These are phyloP conservation scores for Sebastiscus tertius DNA, from an alignment of 2,797 vertebrate species.

Conservation along the genomic window DNA sequence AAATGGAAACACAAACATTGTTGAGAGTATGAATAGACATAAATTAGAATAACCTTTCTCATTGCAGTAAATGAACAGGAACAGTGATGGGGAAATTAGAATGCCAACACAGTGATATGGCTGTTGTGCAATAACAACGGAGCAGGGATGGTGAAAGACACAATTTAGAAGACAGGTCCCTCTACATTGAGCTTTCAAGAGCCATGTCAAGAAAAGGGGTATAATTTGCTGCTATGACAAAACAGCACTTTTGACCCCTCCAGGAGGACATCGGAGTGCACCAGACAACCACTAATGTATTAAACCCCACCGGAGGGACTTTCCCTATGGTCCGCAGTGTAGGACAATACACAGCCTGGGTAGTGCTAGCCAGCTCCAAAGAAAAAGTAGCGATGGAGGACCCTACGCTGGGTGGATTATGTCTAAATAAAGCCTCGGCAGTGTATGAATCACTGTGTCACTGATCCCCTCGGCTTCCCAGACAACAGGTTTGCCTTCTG, in stretches of 20 bases:
- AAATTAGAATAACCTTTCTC: neutral
- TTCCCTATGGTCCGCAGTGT: slow-evolving; percentile 14
- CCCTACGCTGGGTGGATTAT: slow-evolving; percentile 76
- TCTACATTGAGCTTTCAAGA: neutral
- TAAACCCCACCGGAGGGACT: slow-evolving; percentile 24
- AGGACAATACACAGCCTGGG: slow-evolving; percentile 38
- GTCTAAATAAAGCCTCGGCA: slow-evolving; percentile 82
- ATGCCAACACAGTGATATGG: neutral
- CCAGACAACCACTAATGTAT: slow-evolving; percentile 19
- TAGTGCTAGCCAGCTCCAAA: slow-evolving; percentile 24
- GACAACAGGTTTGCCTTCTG: slow-evolving; percentile 76
- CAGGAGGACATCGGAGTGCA: neutral
- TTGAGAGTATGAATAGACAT: neutral
- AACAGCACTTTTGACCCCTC: neutral
- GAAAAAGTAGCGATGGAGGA: slow-evolving; percentile 48
- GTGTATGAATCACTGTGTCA: slow-evolving; percentile 78
- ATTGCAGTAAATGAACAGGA: neutral
- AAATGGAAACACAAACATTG: neutral
- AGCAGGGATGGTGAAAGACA: neutral
- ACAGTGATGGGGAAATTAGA: neutral
- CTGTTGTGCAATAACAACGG: neutral
- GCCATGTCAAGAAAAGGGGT: neutral
- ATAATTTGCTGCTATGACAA: neutral
- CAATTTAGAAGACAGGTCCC: neutral
- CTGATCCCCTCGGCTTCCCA: slow-evolving; percentile 76